Percentiles rank a stretch among this genome's conserved stretches.
Conservation (phyloP, 2,888 invertebrate species). For the Leptopilina drosophilae region DNA sequence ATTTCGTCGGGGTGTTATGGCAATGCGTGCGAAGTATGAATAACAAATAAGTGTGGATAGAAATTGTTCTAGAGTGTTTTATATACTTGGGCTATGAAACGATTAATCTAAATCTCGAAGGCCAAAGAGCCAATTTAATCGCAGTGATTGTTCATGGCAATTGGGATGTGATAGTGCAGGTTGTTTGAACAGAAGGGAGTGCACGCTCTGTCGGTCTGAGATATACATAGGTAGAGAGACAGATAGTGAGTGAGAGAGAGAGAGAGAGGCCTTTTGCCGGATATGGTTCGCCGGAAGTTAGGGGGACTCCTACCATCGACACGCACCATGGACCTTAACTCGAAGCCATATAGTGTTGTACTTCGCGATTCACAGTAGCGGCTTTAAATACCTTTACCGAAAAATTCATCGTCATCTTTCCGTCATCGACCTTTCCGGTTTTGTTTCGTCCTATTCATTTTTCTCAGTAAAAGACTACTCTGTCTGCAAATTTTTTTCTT, state of each 20-base stretch:
- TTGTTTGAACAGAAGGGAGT: conserved; percentile 61
- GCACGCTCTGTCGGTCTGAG: conserved; percentile 68
- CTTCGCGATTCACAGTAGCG: conserved; percentile 1
- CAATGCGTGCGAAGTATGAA: neutral
- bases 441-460: neutral
- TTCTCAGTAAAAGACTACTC: neutral
- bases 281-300: conserved; percentile 76
- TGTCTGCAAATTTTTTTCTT: conserved; percentile 19
- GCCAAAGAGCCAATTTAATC: conserved; percentile 51
- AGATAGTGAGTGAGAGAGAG: too few relatives aligned
- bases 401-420: neutral
- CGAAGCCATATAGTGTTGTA: conserved; percentile 2
- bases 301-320: conserved; percentile 75
- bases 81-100: conserved; percentile 21
- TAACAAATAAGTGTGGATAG: neutral
- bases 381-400: conserved; percentile 10
- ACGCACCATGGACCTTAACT: conserved; percentile 72
- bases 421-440: conserved; percentile 12
- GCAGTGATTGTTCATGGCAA: conserved; percentile 62
- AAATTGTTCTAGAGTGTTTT: conserved; percentile 9
- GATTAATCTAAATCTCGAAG: conserved; percentile 44
- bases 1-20: neutral
- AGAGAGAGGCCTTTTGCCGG: conserved; percentile 72
- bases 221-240: conserved; percentile 62
- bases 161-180: conserved; percentile 66